A percentile compares a stretch with the other conserved stretches of the same genome.
Conservation (phyloP, 1,140 invertebrate species). For the Calliopsis andreniformis region DNA sequence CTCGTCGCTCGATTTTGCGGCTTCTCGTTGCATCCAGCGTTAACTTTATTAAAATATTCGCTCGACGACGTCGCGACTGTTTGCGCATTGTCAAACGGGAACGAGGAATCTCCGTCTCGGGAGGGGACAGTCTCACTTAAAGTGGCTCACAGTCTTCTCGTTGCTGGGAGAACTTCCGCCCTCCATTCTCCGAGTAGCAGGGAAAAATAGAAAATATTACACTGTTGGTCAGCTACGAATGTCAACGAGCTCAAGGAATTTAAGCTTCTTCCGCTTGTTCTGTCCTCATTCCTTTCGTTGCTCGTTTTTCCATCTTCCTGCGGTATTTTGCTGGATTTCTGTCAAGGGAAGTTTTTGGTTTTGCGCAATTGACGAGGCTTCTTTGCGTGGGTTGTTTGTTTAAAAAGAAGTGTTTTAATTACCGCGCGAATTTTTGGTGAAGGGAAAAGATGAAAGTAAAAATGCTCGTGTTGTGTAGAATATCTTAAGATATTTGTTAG, state of each 20-base stretch:
- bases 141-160: not conserved
- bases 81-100: not conserved
- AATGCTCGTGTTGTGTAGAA: not conserved
- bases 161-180: not conserved
- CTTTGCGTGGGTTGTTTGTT: not conserved
- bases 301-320: too few relatives aligned
- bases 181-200: not conserved
- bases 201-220: conserved; percentile 21
- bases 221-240: conserved; percentile 31
- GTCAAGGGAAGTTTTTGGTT: too few relatives aligned
- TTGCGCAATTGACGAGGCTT: not conserved
- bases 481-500: too few relatives aligned
- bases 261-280: not conserved
- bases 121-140: not conserved
- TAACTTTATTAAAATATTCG: not conserved
- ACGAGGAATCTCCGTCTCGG: not conserved
- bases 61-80: not conserved
- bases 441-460: not conserved
- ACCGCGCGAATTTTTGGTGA: not conserved
- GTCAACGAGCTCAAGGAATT: conserved; percentile 30
- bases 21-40: not conserved
- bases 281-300: too few relatives aligned
- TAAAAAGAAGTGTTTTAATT: not conserved
- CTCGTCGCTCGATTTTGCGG: not conserved
- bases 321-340: not conserved